Percentiles rank a stretch among this genome's conserved stretches.
Evolutionary conservation across 1,140 invertebrate species (phyloP).

Genomic region (Hyles euphorbiae): DNA sequence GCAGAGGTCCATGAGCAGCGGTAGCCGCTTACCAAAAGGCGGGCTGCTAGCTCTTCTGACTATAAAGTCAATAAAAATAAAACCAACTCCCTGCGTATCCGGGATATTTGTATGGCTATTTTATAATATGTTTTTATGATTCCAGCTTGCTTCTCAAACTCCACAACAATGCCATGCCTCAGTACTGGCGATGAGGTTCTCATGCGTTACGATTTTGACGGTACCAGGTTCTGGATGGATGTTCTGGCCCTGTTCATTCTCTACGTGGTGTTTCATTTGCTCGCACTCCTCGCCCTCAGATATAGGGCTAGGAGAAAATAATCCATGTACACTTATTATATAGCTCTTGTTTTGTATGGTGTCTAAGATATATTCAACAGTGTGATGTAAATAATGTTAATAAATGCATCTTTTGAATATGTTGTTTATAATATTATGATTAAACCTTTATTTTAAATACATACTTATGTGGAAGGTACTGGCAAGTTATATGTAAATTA

Average conservation of each 20-base stretch:
- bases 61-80: too few species aligned
- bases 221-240: constrained; percentile 79
- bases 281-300: constrained; percentile 81
- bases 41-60: too few species aligned
- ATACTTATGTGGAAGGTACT: too few species aligned
- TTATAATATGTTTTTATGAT: constrained; percentile 26
- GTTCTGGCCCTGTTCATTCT: constrained; percentile 80
- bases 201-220: constrained; percentile 82
- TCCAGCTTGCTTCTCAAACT: constrained; percentile 78
- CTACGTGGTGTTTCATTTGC: constrained; percentile 81
- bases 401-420: constrained; percentile 15
- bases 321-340: constrained; percentile 15
- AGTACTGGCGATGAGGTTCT: constrained; percentile 83
- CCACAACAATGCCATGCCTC: constrained; percentile 80
- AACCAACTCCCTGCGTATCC: too few species aligned
- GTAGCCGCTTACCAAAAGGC: too few species aligned
- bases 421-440: background rate
- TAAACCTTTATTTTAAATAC: background rate
- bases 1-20: too few species aligned
- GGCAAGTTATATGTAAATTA: too few species aligned
- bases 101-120: too few species aligned
- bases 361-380: constrained; percentile 19
- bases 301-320: constrained; percentile 79
- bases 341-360: constrained; percentile 14
- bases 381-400: constrained; percentile 26